Evolutionary conservation across 2,113 vertebrate species (phyloP), one percentile per base, ranked within the genome.

Genomic region (Perca flavescens): DNA sequence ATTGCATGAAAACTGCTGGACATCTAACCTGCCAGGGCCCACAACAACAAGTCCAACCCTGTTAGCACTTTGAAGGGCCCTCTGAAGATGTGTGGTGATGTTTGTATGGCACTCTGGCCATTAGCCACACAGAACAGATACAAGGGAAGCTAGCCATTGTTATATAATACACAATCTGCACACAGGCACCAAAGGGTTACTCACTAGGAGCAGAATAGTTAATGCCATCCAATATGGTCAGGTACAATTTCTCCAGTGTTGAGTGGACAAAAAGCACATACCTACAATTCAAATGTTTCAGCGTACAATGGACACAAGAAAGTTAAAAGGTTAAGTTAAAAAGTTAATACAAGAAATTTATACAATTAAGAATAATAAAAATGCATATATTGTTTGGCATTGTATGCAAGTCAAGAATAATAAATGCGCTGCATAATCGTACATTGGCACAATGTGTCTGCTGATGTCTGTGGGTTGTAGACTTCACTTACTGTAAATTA

Each of bases 41-140:
- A 68, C 77, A 87, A 88, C 89, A 90, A 91, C 88, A 89, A 85
- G 85, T 79, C 82, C 66, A 77, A 77, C 60, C 83, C 62, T 81
- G 82, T 88, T 89, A 88, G 79, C 76, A 63, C 73, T 79, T 65
- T 77, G 70, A 80, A 73, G 67, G 65, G 58, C 40, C 62, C 52
- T 87, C 62, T 79, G 61, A 74, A 77, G 78, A 85, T 40, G 4
- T 31, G 79, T 21, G 36, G 52, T 15, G 40, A 49, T 73, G 77
- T 86, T 77, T 80, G 77, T 49, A 52, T 61, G 74, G 57, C 63
- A 22, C 63, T 70, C 70, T 68, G 80, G 80, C 78, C 34, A 34
- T 58, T 15, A 60, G 79, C 88, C 79, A 58, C 56, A 19, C n/a
- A 10, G 9, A 73, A 53, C 50, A 36, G 46, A 22, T 60, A 47